These are phyloP conservation scores for Cricetomys ansorgei DNA, from an alignment of 2,113 vertebrate genomes.

Conservation along the genomic window DNA sequence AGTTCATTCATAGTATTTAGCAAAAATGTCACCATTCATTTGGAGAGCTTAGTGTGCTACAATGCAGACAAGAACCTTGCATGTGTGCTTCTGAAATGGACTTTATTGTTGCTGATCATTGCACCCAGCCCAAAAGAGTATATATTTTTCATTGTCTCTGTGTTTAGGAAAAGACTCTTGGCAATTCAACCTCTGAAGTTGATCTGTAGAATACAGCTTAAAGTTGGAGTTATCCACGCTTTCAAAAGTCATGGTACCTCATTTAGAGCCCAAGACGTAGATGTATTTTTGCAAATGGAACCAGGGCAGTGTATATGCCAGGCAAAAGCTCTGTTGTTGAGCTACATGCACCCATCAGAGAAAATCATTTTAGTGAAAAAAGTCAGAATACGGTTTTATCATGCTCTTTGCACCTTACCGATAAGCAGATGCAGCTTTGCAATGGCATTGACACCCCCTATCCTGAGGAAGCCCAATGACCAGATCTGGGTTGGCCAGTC, in stretches of 20 bases:
- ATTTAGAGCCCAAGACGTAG: background rate
- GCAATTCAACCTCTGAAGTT: slow-evolving; percentile 4
- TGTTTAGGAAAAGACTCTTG: background rate
- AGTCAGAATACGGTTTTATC: background rate
- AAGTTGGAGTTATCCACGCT: background rate
- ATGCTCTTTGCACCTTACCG: background rate
- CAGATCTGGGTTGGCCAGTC: background rate
- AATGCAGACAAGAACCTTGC: background rate
- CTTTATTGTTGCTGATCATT: too few species aligned
- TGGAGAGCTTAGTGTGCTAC: background rate
- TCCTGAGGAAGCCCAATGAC: background rate
- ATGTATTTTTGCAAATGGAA: background rate
- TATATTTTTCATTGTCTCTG: background rate
- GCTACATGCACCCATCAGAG: background rate
- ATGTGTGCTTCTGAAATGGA: background rate
- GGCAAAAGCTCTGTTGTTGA: background rate
- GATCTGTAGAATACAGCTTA: background rate
- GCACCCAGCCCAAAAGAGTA: background rate
- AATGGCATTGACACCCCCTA: background rate
- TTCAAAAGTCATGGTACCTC: background rate
- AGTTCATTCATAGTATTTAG: background rate
- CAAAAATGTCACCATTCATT: background rate
- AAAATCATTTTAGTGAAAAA: slow-evolving; percentile 16
- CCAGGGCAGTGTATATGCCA: background rate
- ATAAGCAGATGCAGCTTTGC: background rate